phyloP scores from a whole-genome alignment of 1,140 invertebrate species.

The Nymphalis io region DNA sequence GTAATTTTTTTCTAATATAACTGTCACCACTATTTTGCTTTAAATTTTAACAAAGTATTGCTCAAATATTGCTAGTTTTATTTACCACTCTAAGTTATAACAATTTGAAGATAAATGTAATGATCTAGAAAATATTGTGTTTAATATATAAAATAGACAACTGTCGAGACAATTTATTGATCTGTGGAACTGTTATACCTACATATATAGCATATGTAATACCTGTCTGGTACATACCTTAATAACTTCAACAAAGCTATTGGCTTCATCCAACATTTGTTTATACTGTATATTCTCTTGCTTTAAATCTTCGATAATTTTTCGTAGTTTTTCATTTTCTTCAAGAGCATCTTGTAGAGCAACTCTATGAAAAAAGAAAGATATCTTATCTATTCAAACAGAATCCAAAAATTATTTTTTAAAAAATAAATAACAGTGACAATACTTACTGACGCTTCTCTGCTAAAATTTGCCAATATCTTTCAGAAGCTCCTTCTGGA shows the following conservation, averaged over 20 bases:
- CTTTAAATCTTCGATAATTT: conserved; percentile 81
- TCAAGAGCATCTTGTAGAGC: conserved; percentile 84
- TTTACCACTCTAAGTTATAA: no score
- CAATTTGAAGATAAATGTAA: no score
- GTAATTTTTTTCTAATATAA: no score
- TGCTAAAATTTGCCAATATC: conserved; percentile 86
- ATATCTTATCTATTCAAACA: background rate
- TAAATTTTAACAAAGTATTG: no score
- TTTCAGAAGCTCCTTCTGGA: conserved; percentile 82
- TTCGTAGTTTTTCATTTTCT: conserved; percentile 82
- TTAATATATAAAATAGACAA: no score
- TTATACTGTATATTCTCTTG: conserved; percentile 84
- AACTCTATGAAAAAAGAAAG: conserved; percentile 48
- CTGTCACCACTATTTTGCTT: no score
- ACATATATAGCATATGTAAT: no score
- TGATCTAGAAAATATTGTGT: no score
- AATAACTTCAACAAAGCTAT: conserved; percentile 84
- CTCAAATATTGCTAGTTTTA: no score
- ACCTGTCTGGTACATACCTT: conserved; percentile 75
- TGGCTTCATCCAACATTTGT: conserved; percentile 85
- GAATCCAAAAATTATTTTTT: background rate
- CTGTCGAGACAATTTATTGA: no score
- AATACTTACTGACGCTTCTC: conserved; percentile 82
- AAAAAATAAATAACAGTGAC: background rate
- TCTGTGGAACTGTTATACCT: no score